Evolutionary conservation across 1,140 invertebrate species (phyloP).

Genomic region (Magallana angulata): DNA sequence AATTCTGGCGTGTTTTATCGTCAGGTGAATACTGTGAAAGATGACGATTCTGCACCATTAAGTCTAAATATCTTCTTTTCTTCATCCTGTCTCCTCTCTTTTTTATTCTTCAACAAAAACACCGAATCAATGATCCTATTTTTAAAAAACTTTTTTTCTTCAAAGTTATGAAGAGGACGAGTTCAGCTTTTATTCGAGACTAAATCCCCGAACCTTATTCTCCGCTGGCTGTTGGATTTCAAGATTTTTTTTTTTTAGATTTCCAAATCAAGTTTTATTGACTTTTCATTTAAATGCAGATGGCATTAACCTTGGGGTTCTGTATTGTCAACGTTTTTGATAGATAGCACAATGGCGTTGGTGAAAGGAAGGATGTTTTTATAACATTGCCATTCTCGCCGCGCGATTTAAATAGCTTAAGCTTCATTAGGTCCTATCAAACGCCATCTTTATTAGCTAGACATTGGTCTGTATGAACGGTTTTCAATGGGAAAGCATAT

Average conservation of each 20-base stretch:
- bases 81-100: not conserved
- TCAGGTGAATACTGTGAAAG: not conserved
- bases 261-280: constrained; percentile 29
- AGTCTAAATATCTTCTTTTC: not conserved
- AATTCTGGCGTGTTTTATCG: not conserved
- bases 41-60: not conserved
- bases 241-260: not conserved
- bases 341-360: not conserved
- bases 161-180: not conserved
- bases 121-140: not conserved
- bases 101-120: constrained; percentile 7
- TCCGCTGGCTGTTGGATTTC: not conserved
- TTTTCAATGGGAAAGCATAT: constrained; percentile 26
- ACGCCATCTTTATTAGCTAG: constrained; percentile 22
- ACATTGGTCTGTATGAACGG: not conserved
- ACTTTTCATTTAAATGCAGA: constrained; percentile 30
- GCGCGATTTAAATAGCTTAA: not conserved
- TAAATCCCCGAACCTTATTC: not conserved
- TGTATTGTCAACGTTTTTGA: not conserved
- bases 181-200: not conserved
- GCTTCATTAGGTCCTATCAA: constrained; percentile 21
- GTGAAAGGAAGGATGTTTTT: not conserved
- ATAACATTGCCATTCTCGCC: not conserved
- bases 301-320: not conserved
- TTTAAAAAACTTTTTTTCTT: not conserved